These are phyloP conservation scores for Mastomys natalensis DNA, from an alignment of 2,113 vertebrate genomes.

Conservation along the genomic window DNA sequence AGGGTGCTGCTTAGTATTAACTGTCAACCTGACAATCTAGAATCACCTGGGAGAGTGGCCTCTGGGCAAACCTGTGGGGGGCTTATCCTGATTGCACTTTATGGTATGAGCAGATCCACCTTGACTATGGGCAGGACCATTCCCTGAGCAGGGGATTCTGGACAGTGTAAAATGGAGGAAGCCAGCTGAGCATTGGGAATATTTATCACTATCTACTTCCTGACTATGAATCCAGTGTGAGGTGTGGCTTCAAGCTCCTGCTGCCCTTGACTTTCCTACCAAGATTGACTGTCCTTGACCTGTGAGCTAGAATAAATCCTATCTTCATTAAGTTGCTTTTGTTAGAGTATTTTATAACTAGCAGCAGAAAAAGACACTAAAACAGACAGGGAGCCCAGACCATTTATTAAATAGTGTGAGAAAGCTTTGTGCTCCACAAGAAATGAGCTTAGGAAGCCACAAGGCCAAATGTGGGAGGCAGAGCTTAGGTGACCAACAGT, in stretches of 20 bases:
- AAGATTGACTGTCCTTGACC: background rate
- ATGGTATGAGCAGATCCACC: background rate
- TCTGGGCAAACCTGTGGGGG: background rate
- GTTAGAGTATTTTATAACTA: background rate
- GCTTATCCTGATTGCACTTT: background rate
- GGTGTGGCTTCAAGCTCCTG: background rate
- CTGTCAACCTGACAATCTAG: background rate
- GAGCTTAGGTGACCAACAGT: background rate
- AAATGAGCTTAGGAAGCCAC: background rate
- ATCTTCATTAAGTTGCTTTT: background rate
- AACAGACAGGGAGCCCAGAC: background rate
- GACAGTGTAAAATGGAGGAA: background rate
- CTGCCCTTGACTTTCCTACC: background rate
- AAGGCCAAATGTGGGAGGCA: background rate
- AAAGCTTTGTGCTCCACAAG: background rate
- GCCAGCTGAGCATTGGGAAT: background rate
- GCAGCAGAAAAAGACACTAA: background rate
- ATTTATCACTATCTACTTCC: background rate
- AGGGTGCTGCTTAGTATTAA: background rate
- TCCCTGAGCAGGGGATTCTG: background rate
- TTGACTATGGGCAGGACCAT: background rate
- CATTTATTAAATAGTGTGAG: background rate
- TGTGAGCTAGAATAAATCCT: background rate
- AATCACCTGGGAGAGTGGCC: background rate
- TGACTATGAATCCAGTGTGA: too few species aligned